phyloP scores from a whole-genome alignment of 2,797 vertebrate genomes.

The Momotus momota region DNA sequence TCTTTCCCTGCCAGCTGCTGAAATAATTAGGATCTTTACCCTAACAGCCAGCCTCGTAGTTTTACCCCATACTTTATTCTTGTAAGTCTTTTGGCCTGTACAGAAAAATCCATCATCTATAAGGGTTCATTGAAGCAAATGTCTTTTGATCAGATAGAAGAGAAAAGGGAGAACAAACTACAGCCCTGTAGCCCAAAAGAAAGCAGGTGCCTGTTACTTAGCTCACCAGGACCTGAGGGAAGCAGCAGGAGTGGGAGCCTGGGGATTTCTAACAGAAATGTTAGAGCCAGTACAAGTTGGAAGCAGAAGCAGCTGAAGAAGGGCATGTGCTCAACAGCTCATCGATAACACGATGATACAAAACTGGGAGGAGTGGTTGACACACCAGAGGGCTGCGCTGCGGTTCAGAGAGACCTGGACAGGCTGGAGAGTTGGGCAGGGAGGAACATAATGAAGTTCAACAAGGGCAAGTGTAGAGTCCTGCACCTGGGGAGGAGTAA shows the following conservation, averaged over 20 bases:
- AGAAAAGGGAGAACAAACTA: not conserved
- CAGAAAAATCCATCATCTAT: fast-evolving
- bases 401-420: no score
- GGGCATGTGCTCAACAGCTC: not conserved
- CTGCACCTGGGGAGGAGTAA: no score
- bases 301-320: not conserved
- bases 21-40: not conserved
- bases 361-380: no score
- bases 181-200: not conserved
- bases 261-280: not conserved
- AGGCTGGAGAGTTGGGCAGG: no score
- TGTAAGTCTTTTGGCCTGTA: no score
- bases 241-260: not conserved
- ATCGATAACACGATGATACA: no score
- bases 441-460: no score
- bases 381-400: no score
- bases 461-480: no score
- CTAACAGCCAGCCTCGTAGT: not conserved
- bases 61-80: not conserved
- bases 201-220: not conserved
- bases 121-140: not conserved
- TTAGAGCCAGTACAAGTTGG: not conserved
- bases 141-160: not conserved
- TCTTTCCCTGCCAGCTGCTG: not conserved
- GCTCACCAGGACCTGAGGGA: not conserved